Percentiles rank a stretch among this genome's conserved stretches.
Evolutionary conservation across 2,888 invertebrate species (phyloP).

Genomic region (Rugalucina vietnamica): DNA sequence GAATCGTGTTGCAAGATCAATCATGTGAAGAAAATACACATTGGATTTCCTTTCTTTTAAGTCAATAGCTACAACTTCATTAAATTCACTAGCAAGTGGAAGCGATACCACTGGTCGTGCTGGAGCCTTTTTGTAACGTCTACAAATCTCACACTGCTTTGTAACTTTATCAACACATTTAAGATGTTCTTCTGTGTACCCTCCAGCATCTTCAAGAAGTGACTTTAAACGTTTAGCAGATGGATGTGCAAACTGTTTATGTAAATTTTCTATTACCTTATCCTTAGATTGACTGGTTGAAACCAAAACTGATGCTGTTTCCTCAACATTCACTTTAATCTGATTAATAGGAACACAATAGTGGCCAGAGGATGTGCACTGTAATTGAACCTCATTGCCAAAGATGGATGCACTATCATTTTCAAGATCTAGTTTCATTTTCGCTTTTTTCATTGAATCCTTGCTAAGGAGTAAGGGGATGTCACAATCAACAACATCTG

Average conservation of each 20-base stretch:
- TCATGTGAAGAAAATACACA: slow-evolving; percentile 21
- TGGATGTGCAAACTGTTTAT: slow-evolving; percentile 65
- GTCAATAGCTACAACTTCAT: slow-evolving; percentile 37
- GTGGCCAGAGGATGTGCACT: slow-evolving; percentile 52
- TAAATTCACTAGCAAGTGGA: slow-evolving; percentile 29
- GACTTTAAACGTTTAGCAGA: slow-evolving; percentile 43
- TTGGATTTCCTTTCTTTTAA: slow-evolving; percentile 1
- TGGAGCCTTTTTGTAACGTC: slow-evolving; percentile 34
- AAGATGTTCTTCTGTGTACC: slow-evolving; percentile 19
- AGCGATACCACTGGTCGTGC: slow-evolving; percentile 43
- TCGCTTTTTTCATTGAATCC: slow-evolving; percentile 50
- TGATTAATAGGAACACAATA: slow-evolving; percentile 55
- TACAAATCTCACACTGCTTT: slow-evolving; percentile 40
- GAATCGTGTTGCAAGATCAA: slow-evolving; percentile 33
- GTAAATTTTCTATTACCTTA: slow-evolving; percentile 26
- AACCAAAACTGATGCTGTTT: slow-evolving; percentile 38
- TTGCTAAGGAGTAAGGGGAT: slow-evolving; percentile 47
- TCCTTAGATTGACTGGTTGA: slow-evolving; percentile 10
- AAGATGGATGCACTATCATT: slow-evolving; percentile 57
- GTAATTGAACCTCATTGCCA: slow-evolving; percentile 44
- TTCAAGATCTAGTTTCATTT: slow-evolving; percentile 53
- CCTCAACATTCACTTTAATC: slow-evolving; percentile 19
- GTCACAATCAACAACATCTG: slow-evolving; percentile 50
- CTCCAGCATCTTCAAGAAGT: slow-evolving; percentile 48
- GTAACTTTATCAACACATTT: slow-evolving; percentile 29